Evolutionary conservation across 2,888 invertebrate genomes (phyloP).

Genomic region (Stenchaetothrips biformis): DNA sequence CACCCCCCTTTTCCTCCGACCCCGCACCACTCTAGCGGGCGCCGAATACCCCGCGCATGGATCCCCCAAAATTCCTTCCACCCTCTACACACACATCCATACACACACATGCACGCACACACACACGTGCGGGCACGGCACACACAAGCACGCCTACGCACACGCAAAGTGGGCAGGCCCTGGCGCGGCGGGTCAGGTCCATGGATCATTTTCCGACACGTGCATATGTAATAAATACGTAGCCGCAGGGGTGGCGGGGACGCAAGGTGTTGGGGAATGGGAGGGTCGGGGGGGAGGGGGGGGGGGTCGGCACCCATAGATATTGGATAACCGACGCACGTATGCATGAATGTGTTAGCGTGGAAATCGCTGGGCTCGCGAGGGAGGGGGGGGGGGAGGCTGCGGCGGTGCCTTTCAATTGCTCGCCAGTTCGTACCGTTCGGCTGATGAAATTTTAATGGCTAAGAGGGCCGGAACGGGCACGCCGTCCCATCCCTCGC

Average conservation of each 20-base stretch:
- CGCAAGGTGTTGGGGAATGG: not conserved
- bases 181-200: not conserved
- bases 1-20: too few relatives aligned
- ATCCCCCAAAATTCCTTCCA: not conserved
- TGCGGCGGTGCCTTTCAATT: not conserved
- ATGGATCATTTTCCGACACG: constrained; percentile 2
- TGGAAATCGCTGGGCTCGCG: not conserved
- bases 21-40: too few relatives aligned
- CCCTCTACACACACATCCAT: not conserved
- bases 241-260: not conserved
- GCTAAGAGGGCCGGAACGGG: not conserved
- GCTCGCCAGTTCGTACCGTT: not conserved
- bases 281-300: not conserved
- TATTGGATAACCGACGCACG: constrained; percentile 12
- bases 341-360: constrained; percentile 9
- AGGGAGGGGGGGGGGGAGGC: not conserved
- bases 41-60: too few relatives aligned
- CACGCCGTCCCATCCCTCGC: too few relatives aligned
- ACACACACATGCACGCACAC: too few relatives aligned
- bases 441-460: constrained; percentile 23
- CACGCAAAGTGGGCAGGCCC: too few relatives aligned
- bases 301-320: not conserved
- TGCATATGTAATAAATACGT: constrained; percentile 14
- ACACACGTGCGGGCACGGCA: too few relatives aligned
- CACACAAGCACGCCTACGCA: too few relatives aligned